These are phyloP conservation scores for Acanthacorydalis orientalis DNA, from an alignment of 2,888 invertebrate genomes.

Conservation along the genomic window DNA sequence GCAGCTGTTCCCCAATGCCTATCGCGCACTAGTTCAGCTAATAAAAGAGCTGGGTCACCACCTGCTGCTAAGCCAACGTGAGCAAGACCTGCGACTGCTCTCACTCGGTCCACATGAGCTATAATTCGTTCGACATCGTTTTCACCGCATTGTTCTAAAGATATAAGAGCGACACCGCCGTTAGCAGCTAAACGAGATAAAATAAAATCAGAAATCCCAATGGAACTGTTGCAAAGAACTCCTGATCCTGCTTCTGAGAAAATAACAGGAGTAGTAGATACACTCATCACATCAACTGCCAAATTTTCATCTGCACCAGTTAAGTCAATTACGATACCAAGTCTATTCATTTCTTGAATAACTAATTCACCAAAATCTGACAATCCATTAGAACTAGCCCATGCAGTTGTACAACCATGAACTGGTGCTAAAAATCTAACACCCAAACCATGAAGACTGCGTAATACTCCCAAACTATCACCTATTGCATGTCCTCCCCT, in stretches of 20 bases:
- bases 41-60: constrained; percentile 32
- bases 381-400: constrained; percentile 24
- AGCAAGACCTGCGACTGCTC: constrained; percentile 44
- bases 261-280: constrained; percentile 45
- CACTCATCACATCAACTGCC: constrained; percentile 39
- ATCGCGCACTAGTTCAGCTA: constrained; percentile 41
- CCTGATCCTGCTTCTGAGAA: constrained; percentile 47
- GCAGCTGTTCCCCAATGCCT: constrained; percentile 40
- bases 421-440: constrained; percentile 49
- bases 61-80: constrained; percentile 47
- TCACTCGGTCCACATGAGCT: constrained; percentile 47
- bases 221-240: constrained; percentile 38
- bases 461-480: constrained; percentile 43
- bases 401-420: constrained; percentile 50
- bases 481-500: constrained; percentile 53
- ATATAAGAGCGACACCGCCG: constrained; percentile 44
- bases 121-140: constrained; percentile 24
- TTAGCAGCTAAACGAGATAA: constrained; percentile 25
- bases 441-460: constrained; percentile 47
- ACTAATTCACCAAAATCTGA: constrained; percentile 20
- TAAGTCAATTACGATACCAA: constrained; percentile 50
- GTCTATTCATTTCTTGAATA: constrained; percentile 47
- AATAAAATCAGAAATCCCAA: constrained; percentile 42
- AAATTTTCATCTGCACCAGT: constrained; percentile 31
- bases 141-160: constrained; percentile 33